These are phyloP conservation scores for Hydropotes inermis DNA, from an alignment of 2,113 vertebrate genomes.

Conservation along the genomic window DNA sequence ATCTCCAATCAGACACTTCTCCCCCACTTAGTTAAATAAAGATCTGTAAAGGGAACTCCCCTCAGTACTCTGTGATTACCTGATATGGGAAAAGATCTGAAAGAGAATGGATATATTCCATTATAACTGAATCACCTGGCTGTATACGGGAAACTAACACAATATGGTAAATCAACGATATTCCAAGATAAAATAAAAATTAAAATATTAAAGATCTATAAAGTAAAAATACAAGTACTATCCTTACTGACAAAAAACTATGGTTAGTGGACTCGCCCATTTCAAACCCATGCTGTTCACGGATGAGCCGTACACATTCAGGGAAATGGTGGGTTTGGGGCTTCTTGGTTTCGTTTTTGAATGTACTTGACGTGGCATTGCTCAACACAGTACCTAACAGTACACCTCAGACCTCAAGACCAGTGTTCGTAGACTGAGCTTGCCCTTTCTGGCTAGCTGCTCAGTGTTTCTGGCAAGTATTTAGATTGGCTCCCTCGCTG, in stretches of 20 bases:
- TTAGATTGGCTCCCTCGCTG: not conserved
- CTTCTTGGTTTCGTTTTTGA: not conserved
- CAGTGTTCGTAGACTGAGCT: not conserved
- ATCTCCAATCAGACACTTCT: not conserved
- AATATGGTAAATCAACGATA: not conserved
- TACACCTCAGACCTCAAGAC: not conserved
- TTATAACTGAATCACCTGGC: not conserved
- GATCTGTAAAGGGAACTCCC: not conserved
- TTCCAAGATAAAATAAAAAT: not conserved
- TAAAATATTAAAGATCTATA: not conserved
- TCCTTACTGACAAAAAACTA: not conserved
- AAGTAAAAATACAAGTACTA: not conserved
- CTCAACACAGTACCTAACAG: no score
- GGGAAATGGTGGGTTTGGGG: not conserved
- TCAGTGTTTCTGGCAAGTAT: fast-evolving
- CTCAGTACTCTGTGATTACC: not conserved
- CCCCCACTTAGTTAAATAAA: not conserved
- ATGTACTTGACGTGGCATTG: not conserved
- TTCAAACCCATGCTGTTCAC: not conserved
- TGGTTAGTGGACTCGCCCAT: not conserved
- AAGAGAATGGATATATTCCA: not conserved
- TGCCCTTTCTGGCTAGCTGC: not conserved
- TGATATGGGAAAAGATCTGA: not conserved
- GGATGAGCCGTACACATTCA: fast-evolving
- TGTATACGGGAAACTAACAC: not conserved